phyloP scores from a whole-genome alignment of 2,113 vertebrate species.

The Cairina moschata region DNA sequence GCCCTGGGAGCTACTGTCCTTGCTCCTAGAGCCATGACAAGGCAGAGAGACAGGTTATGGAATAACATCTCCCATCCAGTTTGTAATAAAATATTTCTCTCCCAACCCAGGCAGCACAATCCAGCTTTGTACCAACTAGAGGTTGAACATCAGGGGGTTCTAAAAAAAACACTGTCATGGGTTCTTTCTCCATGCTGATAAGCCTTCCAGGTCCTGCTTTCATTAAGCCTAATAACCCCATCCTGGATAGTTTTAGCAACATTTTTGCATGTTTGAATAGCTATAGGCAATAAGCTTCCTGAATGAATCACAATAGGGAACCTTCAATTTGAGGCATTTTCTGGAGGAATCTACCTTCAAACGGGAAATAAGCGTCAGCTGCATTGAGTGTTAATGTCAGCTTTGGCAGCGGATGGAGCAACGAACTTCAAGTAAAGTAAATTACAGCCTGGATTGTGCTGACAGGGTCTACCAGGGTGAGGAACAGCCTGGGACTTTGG shows the following conservation, averaged over 20 bases:
- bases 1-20: neutral
- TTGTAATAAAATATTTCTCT: neutral
- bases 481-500: neutral
- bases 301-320: neutral
- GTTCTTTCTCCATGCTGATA: neutral
- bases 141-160: neutral
- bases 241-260: neutral
- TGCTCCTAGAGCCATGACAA: neutral
- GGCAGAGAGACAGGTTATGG: neutral
- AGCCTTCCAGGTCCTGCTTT: neutral
- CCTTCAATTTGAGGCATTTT: neutral
- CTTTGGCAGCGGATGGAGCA: neutral
- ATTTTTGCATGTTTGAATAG: neutral
- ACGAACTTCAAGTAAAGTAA: conserved; percentile 41
- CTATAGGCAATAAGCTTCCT: neutral
- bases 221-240: neutral
- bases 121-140: neutral
- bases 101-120: neutral
- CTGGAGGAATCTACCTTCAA: conserved; percentile 23
- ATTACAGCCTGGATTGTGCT: conserved; percentile 39
- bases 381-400: conserved; percentile 9
- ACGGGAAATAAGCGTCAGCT: neutral
- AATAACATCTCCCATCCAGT: neutral
- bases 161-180: neutral
- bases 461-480: conserved; percentile 34